Base-by-base conservation (phyloP, 2,113 vertebrate genomes). In the Halcyon senegalensis region DNA sequence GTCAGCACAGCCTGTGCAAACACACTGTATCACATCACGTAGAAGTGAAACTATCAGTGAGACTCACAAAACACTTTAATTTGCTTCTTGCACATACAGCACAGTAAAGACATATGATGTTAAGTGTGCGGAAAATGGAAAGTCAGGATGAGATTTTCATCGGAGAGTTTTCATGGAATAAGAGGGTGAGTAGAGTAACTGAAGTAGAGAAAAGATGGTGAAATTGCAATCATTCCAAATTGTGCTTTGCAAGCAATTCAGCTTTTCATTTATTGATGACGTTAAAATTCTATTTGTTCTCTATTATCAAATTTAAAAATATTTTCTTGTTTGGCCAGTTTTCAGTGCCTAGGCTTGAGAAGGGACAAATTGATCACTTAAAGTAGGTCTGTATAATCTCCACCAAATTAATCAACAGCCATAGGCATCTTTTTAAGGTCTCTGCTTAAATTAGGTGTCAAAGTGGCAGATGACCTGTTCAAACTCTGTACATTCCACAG, bases 1-100 rank as follows among this genome's bases (percentile, higher is more conserved):
- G 78, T 66, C 93, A 96, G 75, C 72, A 86, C 74, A 86, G 75
- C 41, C 80, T 80, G 43, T 63, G 63, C 85, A 95, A 95, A 80
- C 50, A 89, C 72, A 50, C 50, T 77, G 44, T 73, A 90, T 35
- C 16, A 37, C 63, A 60, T 46, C 50, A 48, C 13, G 37, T 19
- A 88, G 68, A 86, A 95, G 88, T 46, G 16, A 91, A 94, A 60
- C 31, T n/a, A 93, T 31, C 44, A 59, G n/a, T 59, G 31, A 96
- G 46, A 88, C 24, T 93, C 85, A 88, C 46, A 70, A 88, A 93
- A 66, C 3, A 5, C 67, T 84, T 89, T 43, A 16, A 84, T 94
- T 81, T 89, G 21, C 72, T 93, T 62, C 70, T 72, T 95, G 89
- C 74, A 85, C 27, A 31, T 83, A 94, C 63, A 93, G 84, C 70